Percentiles rank a stretch among this genome's conserved stretches.
Conservation (phyloP, 2,113 vertebrate species). For the Etia nguti region DNA sequence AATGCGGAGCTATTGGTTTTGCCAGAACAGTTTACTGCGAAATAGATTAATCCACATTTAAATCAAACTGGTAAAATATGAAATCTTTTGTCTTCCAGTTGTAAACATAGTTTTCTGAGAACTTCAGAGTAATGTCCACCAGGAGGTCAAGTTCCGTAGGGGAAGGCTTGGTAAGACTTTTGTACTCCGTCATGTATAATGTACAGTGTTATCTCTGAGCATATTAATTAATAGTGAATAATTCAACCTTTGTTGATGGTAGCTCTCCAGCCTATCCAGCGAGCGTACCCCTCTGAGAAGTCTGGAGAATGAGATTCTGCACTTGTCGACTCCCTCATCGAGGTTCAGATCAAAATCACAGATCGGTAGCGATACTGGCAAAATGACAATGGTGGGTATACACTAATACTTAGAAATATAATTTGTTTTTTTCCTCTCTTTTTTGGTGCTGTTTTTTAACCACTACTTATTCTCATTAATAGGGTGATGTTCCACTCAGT, state of each 20-base stretch:
- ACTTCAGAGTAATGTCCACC: constrained; percentile 13
- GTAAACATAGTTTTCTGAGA: not conserved
- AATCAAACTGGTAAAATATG: not conserved
- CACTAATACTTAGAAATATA: not conserved
- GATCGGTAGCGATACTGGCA: not conserved
- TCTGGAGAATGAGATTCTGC: constrained; percentile 49
- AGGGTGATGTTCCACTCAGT: not conserved
- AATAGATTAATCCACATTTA: not conserved
- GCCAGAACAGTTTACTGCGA: not conserved
- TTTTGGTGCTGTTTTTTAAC: not conserved
- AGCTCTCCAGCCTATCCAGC: constrained; percentile 31
- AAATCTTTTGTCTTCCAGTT: not conserved
- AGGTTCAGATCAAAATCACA: constrained; percentile 15
- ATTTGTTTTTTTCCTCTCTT: not conserved
- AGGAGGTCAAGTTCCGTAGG: constrained; percentile 2
- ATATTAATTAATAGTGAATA: not conserved
- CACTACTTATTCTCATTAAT: not conserved
- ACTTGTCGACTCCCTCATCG: not conserved
- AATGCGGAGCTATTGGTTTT: not conserved
- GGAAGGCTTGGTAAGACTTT: constrained; percentile 43
- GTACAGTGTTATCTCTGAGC: not conserved
- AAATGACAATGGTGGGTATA: constrained; percentile 22
- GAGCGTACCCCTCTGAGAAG: constrained; percentile 56
- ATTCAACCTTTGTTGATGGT: not conserved
- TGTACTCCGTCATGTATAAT: not conserved